Evolutionary conservation across 2,113 vertebrate genomes (phyloP), one percentile per base, ranked within the genome.

Genomic region (Ceyx margarethae): DNA sequence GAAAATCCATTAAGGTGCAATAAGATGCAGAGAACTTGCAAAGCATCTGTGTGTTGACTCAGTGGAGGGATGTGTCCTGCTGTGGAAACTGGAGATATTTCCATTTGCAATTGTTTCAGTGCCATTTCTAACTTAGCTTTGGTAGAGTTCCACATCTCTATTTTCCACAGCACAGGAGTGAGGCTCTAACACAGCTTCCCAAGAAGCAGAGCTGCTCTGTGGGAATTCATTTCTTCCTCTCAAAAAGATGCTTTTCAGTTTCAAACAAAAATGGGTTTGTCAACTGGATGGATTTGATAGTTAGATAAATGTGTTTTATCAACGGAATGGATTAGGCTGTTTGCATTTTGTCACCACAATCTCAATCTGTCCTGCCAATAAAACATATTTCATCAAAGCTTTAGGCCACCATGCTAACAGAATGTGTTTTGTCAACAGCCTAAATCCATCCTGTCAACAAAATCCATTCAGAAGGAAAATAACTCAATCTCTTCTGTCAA

Each of bases 401-500:
- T 53, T 84, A 75, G 89, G 87, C 87, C 93, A 92, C 91, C 87
- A 5, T 3, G 67, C 93, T 93, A 80, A 42, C 89, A 43, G 85
- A 23, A 81, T 16, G 77, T 76, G 68, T 81, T 96, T 89, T 69
- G 57, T 94, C 93, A 96, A 83, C 92, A 96, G 85, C 67, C 75
- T 28, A 85, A 95, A 96, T 95, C 94, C 81, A 87, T 11, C 93
- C 93, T 95, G 96, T 94, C 96, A 94, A 95, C 92, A 96, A 87
- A 91, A 96, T 33, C 57, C 66, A 57, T 81, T 66, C 74, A 3
- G 31, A 73, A 53, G 75, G 94, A 85, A 93, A 95, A 95, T 56
- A 96, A 90, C 89, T 95, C 94, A 81, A 90, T 96, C 94, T 89
- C 81, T 93, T 88, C 77, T 95, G 95, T 96, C 95, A 96, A 87